Percentiles rank a stretch among this genome's conserved stretches.
Conservation (phyloP, 2,888 invertebrate genomes). For the Hydropsyche betteni region DNA sequence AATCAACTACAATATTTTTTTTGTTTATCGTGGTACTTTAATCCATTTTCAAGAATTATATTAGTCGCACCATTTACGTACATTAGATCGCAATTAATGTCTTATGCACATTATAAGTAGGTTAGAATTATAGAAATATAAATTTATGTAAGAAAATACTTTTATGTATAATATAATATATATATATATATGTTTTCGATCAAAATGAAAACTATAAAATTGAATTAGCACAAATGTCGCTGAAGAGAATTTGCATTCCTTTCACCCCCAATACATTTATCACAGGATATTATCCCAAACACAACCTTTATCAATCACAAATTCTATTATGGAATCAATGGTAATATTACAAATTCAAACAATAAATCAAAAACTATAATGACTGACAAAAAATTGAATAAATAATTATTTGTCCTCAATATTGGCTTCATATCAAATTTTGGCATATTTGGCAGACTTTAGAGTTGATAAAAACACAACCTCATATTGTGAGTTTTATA, state of each 20-base stretch:
- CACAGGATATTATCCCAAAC: constrained; percentile 48
- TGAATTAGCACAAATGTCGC: constrained; percentile 6
- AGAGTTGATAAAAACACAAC: constrained; percentile 31
- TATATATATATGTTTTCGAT: constrained; percentile 22
- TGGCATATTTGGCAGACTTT: constrained; percentile 37
- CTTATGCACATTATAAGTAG: constrained; percentile 39
- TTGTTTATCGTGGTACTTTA: not conserved
- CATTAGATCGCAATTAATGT: constrained; percentile 14
- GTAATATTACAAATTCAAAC: not conserved
- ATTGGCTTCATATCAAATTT: constrained; percentile 27
- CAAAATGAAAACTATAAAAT: constrained; percentile 31
- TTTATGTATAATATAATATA: constrained; percentile 12
- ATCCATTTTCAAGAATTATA: constrained; percentile 27
- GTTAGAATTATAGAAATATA: constrained; percentile 38
- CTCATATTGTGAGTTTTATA: not conserved
- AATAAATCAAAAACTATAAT: not conserved
- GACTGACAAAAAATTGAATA: not conserved
- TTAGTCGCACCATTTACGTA: constrained; percentile 32
- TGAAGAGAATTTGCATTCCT: constrained; percentile 35
- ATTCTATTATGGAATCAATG: constrained; percentile 26
- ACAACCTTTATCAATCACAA: constrained; percentile 49
- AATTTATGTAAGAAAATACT: constrained; percentile 28
- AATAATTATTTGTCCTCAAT: constrained; percentile 22
- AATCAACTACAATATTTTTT: no score
- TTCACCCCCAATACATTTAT: constrained; percentile 41